Conservation (phyloP, 2,888 invertebrate genomes). For the Oegoconia quadripuncta region DNA sequence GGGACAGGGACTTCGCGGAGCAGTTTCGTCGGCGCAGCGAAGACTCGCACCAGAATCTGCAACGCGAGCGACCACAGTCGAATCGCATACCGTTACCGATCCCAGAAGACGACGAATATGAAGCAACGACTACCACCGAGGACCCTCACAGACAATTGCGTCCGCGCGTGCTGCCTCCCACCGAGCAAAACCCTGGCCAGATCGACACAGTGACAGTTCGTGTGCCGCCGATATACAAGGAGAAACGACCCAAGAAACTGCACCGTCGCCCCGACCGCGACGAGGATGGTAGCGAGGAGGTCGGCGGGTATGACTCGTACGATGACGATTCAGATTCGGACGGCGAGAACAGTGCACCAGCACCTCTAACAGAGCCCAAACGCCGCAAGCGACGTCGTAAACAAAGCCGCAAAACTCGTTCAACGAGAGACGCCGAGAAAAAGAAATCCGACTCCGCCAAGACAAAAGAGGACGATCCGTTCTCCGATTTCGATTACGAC, state of each 20-base stretch:
- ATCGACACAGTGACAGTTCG: slow-evolving; percentile 74
- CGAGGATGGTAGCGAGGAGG: slow-evolving; percentile 30
- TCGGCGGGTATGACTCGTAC: slow-evolving; percentile 20
- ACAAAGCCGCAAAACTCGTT: slow-evolving; percentile 44
- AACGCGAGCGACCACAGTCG: slow-evolving; percentile 36
- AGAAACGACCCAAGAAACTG: slow-evolving; percentile 63
- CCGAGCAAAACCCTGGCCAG: slow-evolving; percentile 69
- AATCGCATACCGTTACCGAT: slow-evolving; percentile 38
- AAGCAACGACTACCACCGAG: slow-evolving; percentile 66
- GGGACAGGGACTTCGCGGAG: slow-evolving; percentile 51
- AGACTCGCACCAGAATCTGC: slow-evolving; percentile 39
- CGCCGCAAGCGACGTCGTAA: slow-evolving; percentile 50
- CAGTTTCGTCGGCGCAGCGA: slow-evolving; percentile 32
- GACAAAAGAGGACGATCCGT: slow-evolving; percentile 27
- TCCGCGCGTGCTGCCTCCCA: slow-evolving; percentile 68
- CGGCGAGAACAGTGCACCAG: slow-evolving; percentile 41
- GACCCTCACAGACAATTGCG: slow-evolving; percentile 57
- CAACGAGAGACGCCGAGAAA: slow-evolving; percentile 21
- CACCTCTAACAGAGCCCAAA: slow-evolving; percentile 45
- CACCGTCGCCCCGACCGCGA: slow-evolving; percentile 48
- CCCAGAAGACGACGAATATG: slow-evolving; percentile 39
- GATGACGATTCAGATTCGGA: slow-evolving; percentile 19
- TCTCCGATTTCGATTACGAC: slow-evolving; percentile 54
- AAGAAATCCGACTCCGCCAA: slow-evolving; percentile 10
- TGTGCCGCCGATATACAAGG: slow-evolving; percentile 70